These are phyloP conservation scores for Liopterus haemorrhoidalis DNA, from an alignment of 2,888 invertebrate genomes.

Conservation along the genomic window DNA sequence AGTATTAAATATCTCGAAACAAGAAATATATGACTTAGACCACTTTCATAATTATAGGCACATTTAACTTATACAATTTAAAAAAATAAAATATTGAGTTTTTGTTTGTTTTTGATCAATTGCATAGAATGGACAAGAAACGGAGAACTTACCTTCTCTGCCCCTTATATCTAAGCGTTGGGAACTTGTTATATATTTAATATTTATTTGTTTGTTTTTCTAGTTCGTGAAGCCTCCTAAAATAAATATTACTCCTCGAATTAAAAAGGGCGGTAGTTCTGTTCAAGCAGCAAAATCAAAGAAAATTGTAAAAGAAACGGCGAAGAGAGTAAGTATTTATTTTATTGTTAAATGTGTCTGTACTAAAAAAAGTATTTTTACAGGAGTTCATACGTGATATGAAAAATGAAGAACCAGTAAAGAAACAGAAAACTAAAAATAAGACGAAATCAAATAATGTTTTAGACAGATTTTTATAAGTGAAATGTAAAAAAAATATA, in stretches of 20 bases:
- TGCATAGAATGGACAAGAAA: no score
- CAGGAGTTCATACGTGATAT: conserved; percentile 52
- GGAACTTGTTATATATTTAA: no score
- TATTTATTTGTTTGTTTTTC: conserved; percentile 39
- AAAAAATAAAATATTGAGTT: no score
- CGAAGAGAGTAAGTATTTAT: conserved; percentile 54
- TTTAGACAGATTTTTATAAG: conserved; percentile 67
- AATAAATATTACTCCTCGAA: conserved; percentile 70
- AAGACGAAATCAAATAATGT: conserved; percentile 47
- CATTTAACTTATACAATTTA: no score
- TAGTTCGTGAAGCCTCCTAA: conserved; percentile 72
- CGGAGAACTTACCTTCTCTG: no score
- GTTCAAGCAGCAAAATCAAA: conserved; percentile 67
- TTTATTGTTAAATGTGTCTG: conserved; percentile 7
- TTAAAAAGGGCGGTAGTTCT: conserved; percentile 69
- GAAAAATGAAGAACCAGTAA: conserved; percentile 43
- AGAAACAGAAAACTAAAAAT: conserved; percentile 43
- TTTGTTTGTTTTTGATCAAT: no score
- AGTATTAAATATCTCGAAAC: no score
- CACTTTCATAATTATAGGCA: no score
- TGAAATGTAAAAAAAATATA: no score
- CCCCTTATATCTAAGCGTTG: no score
- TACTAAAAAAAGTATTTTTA: conserved; percentile 29
- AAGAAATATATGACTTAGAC: no score
- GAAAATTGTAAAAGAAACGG: conserved; percentile 66